Evolutionary conservation across 2,888 invertebrate species (phyloP).

Genomic region (Athalia rosae): DNA sequence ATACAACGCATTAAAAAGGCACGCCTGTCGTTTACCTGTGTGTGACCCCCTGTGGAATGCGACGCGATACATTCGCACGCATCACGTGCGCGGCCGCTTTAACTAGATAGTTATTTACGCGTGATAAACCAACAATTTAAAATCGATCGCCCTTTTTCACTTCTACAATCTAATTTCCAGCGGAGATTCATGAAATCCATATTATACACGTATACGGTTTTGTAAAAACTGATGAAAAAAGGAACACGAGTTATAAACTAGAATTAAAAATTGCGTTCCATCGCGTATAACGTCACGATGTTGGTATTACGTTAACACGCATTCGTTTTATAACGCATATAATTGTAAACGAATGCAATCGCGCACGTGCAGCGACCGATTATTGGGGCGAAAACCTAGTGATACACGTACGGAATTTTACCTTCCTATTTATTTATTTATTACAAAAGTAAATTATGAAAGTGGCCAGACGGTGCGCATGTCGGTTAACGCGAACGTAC

Average conservation of each 20-base stretch:
- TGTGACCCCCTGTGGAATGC: slow-evolving; percentile 38
- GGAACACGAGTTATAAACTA: no score
- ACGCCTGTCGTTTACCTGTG: slow-evolving; percentile 41
- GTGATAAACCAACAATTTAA: background rate
- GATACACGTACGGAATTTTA: background rate
- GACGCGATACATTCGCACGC: slow-evolving; percentile 32
- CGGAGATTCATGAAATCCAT: background rate
- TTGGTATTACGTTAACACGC: no score
- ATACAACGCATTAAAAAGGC: slow-evolving; percentile 32
- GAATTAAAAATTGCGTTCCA: no score
- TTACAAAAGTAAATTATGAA: slow-evolving; percentile 43
- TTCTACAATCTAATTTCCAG: no score
- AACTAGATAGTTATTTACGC: background rate
- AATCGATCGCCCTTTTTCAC: background rate
- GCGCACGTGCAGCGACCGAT: background rate
- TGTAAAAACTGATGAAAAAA: no score
- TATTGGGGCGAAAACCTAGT: slow-evolving; percentile 17
- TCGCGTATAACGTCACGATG: no score
- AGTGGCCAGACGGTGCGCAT: slow-evolving; percentile 1
- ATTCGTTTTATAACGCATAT: no score
- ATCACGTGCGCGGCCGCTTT: background rate
- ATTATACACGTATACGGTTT: no score
- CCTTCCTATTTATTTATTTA: background rate
- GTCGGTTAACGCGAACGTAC: slow-evolving; percentile 16
- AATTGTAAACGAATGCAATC: no score